phyloP scores from a whole-genome alignment of 2,888 invertebrate genomes.

The Ametastegia equiseti region DNA sequence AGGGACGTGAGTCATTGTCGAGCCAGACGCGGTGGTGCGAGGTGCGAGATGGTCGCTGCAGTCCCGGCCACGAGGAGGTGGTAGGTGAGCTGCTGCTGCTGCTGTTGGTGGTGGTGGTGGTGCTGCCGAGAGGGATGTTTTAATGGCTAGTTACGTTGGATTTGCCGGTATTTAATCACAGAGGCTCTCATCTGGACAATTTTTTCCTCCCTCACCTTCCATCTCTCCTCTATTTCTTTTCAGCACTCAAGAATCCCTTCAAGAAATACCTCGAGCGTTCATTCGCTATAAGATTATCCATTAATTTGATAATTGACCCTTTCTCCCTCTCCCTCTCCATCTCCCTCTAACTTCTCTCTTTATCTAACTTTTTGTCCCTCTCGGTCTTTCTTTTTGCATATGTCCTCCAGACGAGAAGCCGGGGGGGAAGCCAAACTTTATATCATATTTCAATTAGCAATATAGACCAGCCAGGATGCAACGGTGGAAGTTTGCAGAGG shows the following conservation, averaged over 20 bases:
- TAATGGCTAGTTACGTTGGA: slow-evolving; percentile 68
- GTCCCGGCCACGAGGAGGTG: slow-evolving; percentile 52
- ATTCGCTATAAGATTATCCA: slow-evolving; percentile 7
- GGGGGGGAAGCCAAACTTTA: slow-evolving; percentile 40
- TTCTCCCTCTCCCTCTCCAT: slow-evolving; percentile 50
- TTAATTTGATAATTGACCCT: slow-evolving; percentile 41
- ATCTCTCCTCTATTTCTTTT: slow-evolving; percentile 18
- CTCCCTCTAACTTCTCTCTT: not conserved
- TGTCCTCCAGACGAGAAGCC: not conserved
- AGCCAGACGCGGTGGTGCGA: slow-evolving; percentile 63
- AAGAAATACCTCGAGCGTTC: slow-evolving; percentile 13
- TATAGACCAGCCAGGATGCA: slow-evolving; percentile 26
- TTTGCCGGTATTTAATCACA: slow-evolving; percentile 69
- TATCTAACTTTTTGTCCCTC: not conserved
- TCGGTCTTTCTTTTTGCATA: slow-evolving; percentile 11
- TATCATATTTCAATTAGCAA: slow-evolving; percentile 43
- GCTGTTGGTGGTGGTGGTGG: slow-evolving; percentile 20
- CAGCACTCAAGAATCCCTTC: slow-evolving; percentile 18
- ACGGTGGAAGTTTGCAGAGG: slow-evolving; percentile 20
- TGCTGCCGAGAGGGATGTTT: slow-evolving; percentile 61
- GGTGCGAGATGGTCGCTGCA: slow-evolving; percentile 59
- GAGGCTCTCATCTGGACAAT: slow-evolving; percentile 60
- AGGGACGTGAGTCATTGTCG: slow-evolving; percentile 66
- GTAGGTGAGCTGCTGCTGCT: slow-evolving; percentile 35
- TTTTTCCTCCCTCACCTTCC: slow-evolving; percentile 14